Evolutionary conservation across 2,113 vertebrate species (phyloP), one percentile per base, ranked within the genome.

Genomic region (Aegotheles bennettii): DNA sequence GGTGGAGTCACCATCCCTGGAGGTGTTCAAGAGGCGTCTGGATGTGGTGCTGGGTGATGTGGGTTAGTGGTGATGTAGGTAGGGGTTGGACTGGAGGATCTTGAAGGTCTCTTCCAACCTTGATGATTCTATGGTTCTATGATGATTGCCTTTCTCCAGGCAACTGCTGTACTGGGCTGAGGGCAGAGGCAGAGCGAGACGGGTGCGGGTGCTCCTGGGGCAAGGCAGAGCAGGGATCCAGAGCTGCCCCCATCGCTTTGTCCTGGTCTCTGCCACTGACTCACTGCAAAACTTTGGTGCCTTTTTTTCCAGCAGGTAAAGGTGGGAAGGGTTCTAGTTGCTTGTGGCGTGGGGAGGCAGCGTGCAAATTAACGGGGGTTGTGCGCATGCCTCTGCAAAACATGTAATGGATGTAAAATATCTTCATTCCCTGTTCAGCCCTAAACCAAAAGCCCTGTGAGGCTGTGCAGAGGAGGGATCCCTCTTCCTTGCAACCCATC

Each of bases 121-220:
- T n/a, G n/a, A n/a, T n/a, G n/a, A n/a, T n/a, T n/a, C n/a, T n/a
- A n/a, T n/a, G n/a, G n/a, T n/a, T n/a, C n/a, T n/a, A n/a, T 24
- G 67, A 53, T 63, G 38, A 8, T 63, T 33, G 7, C 13, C 28
- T 31, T 61, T 77, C 33, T 15, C 38, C 0, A 2, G 24, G 19
- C 3, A 19, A 61, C 53, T 2, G 1, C 16, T 17, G n/a, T 45
- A 25, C 35, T 54, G 74, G 35, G 53, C 43, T 65, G 31, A 45
- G 36, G 60, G 31, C 28, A 26, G 21, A n/a, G 26, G 26, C 16
- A 25, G 47, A 57, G 21, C 0, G 0, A 48, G 42, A 31, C 0
- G 6, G 6, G 9, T 33, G 18, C 4, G 10, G 7, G 38, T 2
- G 4, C 31, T 87, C 35, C 36, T 57, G 31, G 11, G 38, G 10